A percentile compares a stretch with the other conserved stretches of the same genome.
Conservation (phyloP, 2,113 vertebrate genomes). For the Centropristis striata region DNA sequence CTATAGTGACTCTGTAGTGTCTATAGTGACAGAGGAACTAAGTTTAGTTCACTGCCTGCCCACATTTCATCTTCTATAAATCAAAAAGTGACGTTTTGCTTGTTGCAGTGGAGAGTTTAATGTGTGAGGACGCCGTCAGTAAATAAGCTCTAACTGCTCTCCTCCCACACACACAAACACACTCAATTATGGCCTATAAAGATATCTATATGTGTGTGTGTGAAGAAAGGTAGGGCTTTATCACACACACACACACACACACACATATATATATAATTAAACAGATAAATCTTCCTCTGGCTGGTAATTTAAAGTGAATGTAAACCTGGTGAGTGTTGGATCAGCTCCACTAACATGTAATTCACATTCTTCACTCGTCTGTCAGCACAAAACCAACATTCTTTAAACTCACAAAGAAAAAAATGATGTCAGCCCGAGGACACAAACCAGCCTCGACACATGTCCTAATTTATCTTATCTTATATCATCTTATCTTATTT, state of each 20-base stretch:
- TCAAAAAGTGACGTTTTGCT: neutral
- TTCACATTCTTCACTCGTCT: constrained; percentile 10
- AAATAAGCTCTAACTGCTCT: neutral
- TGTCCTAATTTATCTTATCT: no score
- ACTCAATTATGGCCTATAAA: neutral
- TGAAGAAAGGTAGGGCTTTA: neutral
- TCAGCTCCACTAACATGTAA: neutral
- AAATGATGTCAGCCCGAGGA: neutral
- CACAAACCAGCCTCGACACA: neutral
- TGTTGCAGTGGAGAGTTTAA: neutral
- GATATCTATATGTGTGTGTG: neutral
- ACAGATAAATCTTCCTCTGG: neutral
- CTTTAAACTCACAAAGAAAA: neutral
- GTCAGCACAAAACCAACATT: constrained; percentile 1
- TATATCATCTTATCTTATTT: no score
- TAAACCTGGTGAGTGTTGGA: neutral
- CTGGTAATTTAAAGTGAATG: neutral
- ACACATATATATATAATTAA: constrained; percentile 12
- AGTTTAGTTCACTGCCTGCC: neutral
- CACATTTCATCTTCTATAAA: neutral
- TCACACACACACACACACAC: neutral
- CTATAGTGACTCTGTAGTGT: neutral
- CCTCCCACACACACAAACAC: constrained; percentile 2
- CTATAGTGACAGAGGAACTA: neutral
- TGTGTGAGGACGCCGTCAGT: neutral